Evolutionary conservation across 2,113 vertebrate species (phyloP), one percentile per base, ranked within the genome.

Genomic region (Arenaria interpres): DNA sequence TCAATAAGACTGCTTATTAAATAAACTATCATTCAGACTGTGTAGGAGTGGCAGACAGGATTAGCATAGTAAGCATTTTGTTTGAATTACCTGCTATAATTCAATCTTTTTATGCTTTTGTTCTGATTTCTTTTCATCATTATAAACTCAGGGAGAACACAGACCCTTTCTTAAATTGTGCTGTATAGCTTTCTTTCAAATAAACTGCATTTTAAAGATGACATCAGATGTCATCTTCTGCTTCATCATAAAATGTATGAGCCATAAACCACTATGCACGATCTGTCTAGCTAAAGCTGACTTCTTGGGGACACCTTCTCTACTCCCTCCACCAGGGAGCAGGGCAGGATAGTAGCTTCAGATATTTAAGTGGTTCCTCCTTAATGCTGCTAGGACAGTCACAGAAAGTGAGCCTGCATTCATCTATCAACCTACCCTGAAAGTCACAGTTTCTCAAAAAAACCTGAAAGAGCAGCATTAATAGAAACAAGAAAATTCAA

Each of bases 271-370:
- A 57, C 54, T 25, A 13, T 6, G 14, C 32, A 84, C 68, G 90
- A 89, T 56, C 72, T 75, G 66, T 35, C 41, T 48, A 46, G 82
- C 68, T 78, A 75, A 81, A 79, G 8, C 33, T 71, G 79, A 25
- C 79, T 93, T 92, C 85, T 8, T 96, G 83, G 67, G 59, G 67
- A 81, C 93, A 95, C 51, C 64, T 96, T 95, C 90, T 96, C 73
- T 93, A 28, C 88, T 96, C 79, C 93, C 60, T 97, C 95, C 90
- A 95, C 64, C 90, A 96, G 96, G 93, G 90, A 96, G 96, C 93
- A 94, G 90, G 57, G 73, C 79, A 96, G 90, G 95, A 96, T 84
- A 97, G 92, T 95, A 69, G 33, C 93, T 95, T 94, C 76, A 92
- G 79, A 80, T 27, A 37, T 25, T 64, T 51, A 35, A 71, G 56